phyloP scores from a whole-genome alignment of 1,140 invertebrate genomes.

The Drosophila yakuba region DNA sequence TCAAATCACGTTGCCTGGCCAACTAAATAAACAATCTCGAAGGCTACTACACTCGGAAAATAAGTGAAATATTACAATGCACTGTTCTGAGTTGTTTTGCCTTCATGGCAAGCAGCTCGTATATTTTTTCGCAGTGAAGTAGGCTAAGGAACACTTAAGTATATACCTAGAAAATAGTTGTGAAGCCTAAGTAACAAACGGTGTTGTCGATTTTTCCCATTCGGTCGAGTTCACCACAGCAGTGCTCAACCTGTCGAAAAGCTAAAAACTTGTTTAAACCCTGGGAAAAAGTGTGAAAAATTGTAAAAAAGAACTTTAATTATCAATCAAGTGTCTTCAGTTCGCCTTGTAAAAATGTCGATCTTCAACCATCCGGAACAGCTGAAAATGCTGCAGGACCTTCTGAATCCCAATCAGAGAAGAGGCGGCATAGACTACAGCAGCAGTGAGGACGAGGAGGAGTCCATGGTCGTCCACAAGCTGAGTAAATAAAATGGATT shows the following conservation, averaged over 20 bases:
- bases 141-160: constrained; percentile 8
- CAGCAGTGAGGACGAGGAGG: constrained; percentile 70
- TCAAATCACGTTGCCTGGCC: constrained; percentile 11
- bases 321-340: background rate
- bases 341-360: constrained; percentile 53
- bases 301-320: background rate
- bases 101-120: background rate
- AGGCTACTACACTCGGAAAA: constrained; percentile 3
- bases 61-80: background rate
- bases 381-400: constrained; percentile 56
- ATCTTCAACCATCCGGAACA: constrained; percentile 76
- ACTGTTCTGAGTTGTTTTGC: background rate
- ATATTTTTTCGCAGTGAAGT: background rate
- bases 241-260: constrained; percentile 8
- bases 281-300: background rate
- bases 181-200: constrained; percentile 3
- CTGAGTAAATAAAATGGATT: constrained; percentile 55
- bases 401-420: constrained; percentile 54
- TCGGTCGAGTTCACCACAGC: constrained; percentile 13
- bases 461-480: constrained; percentile 40
- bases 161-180: constrained; percentile 28
- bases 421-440: constrained; percentile 49
- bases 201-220: constrained; percentile 13
- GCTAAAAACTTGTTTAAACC: background rate
- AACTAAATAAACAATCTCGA: constrained; percentile 36